Conservation (phyloP, 1,140 invertebrate species). For the Globodera rostochiensis region DNA sequence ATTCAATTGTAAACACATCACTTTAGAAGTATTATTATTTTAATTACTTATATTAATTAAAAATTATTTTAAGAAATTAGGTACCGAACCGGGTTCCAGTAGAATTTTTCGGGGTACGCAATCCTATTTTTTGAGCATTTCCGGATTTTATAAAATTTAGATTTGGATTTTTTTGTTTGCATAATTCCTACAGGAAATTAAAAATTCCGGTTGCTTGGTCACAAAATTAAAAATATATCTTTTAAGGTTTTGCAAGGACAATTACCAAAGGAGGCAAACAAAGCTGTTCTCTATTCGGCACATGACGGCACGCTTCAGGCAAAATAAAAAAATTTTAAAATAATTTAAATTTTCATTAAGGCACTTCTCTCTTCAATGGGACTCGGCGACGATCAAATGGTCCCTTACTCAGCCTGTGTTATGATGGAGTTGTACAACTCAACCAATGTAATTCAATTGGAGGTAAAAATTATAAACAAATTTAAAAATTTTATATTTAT, state of each 20-base stretch:
- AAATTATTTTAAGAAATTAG: too few species aligned
- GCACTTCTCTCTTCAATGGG: slow-evolving; percentile 13
- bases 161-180: too few species aligned
- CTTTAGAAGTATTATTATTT: too few species aligned
- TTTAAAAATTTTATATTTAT: background rate
- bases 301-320: slow-evolving; percentile 29
- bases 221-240: too few species aligned
- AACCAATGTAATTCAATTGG: background rate
- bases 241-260: slow-evolving; percentile 2
- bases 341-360: background rate
- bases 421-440: slow-evolving; percentile 21
- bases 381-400: slow-evolving; percentile 1
- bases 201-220: too few species aligned
- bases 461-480: background rate
- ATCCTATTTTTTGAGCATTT: too few species aligned
- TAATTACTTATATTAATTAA: too few species aligned
- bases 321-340: background rate
- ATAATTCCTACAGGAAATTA: too few species aligned
- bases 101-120: too few species aligned
- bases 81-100: too few species aligned
- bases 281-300: slow-evolving; percentile 23
- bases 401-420: slow-evolving; percentile 16
- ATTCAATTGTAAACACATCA: too few species aligned
- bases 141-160: too few species aligned
- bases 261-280: slow-evolving; percentile 25